Base-by-base conservation (phyloP, 2,888 invertebrate genomes). In the Elegia similella region DNA sequence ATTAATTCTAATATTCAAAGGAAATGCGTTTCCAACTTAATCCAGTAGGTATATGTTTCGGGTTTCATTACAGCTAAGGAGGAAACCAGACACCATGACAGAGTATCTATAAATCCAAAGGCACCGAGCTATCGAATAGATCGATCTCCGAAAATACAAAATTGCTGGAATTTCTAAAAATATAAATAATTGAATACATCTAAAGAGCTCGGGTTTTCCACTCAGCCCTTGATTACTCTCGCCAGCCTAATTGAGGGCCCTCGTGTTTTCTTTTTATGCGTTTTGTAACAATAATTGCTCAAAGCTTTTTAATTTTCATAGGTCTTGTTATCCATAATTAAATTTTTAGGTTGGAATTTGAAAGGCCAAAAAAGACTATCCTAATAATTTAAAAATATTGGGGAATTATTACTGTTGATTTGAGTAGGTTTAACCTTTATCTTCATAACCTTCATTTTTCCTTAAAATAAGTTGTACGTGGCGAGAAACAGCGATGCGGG, bases 181-280 rank as follows among this genome's bases (percentile, higher is more conserved):
- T 38, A 38, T 10, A 38, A 38, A 38, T 38, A 29, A 56, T 56
- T 48, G 48, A 56, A 56, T 48, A 56, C 29, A 48, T n/a, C 42
- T 23, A 15, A 42, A 17, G 46, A 30, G 56, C 42, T 42, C 47
- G 42, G 23, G 12, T 23, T 46, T 46, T 46, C 23, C 23, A 46
- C 23, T 46, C 12, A 12, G 23, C 46, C 23, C 38, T 46, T 46
- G 42, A n/a, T n/a, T n/a, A n/a, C n/a, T n/a, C n/a, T n/a, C n/a
- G n/a, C 44, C 17, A 17, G 17, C 23, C 7, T 17, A 44, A 44
- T 44, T 23, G 17, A 48, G 48, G 30, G 15, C 48, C 13, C 29
- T 32, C 32, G 13, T 29, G 32, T 30, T 48, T 32, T 44, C 17
- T 17, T 44, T 44, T 44, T 23, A 17, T 10, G 44, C 23, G 16